Conservation (phyloP, 2,888 invertebrate species). For the Epicampocera succincta region DNA sequence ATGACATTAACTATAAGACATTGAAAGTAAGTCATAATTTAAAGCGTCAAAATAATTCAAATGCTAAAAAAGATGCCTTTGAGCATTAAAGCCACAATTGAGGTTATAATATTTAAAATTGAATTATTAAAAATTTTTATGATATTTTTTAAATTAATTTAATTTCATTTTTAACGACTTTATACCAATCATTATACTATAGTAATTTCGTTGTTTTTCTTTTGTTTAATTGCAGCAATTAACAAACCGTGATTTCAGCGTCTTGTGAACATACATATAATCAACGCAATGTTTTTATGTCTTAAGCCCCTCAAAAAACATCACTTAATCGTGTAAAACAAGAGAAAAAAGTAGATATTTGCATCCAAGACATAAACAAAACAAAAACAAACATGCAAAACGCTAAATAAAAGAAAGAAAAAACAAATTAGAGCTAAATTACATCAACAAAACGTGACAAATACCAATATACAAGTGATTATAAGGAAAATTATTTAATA, state of each 20-base stretch:
- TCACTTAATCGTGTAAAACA: constrained; percentile 43
- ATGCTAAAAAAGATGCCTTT: too few species aligned
- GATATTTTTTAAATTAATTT: neutral
- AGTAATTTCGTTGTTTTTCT: constrained; percentile 8
- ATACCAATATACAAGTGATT: constrained; percentile 52
- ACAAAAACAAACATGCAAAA: constrained; percentile 5
- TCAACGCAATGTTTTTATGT: constrained; percentile 10
- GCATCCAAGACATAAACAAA: neutral
- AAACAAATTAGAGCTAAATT: neutral
- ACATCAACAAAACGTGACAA: constrained; percentile 63
- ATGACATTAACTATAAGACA: constrained; percentile 13
- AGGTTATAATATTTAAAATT: too few species aligned
- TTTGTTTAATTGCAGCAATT: constrained; percentile 67
- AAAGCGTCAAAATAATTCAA: too few species aligned
- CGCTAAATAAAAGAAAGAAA: constrained; percentile 4
- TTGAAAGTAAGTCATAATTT: constrained; percentile 7
- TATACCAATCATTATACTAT: constrained; percentile 13
- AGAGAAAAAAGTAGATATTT: constrained; percentile 32
- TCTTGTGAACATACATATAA: constrained; percentile 28
- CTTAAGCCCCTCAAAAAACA: constrained; percentile 32
- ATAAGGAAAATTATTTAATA: constrained; percentile 47
- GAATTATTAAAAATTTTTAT: too few species aligned
- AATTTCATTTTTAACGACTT: neutral
- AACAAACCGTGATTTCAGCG: constrained; percentile 54
- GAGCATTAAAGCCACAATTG: too few species aligned